Percentiles rank a stretch among this genome's conserved stretches.
Conservation (phyloP, 1,140 invertebrate genomes). For the Orchestia grillus region DNA sequence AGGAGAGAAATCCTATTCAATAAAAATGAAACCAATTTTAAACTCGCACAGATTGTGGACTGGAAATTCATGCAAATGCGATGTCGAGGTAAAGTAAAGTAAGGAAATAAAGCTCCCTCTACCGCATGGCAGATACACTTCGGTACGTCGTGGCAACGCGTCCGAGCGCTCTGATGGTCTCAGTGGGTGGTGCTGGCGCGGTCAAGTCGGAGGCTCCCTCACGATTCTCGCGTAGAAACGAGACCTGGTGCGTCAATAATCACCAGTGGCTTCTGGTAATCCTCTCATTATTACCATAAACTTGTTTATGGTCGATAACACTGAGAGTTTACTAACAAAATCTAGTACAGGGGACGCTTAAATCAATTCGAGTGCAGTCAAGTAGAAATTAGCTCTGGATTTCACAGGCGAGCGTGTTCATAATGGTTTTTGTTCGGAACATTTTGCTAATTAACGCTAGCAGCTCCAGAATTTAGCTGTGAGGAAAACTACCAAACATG, state of each 20-base stretch:
- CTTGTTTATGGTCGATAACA: slow-evolving; percentile 8
- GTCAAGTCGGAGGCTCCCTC: neutral
- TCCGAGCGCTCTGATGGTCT: neutral
- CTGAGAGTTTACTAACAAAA: neutral
- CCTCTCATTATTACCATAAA: slow-evolving; percentile 1
- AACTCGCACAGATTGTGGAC: neutral
- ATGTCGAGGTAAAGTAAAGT: neutral
- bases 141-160: neutral
- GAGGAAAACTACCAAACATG: neutral
- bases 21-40: neutral
- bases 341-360: neutral
- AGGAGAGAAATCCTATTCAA: neutral
- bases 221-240: neutral
- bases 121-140: neutral
- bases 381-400: neutral
- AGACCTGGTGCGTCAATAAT: neutral
- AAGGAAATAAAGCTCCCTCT: neutral
- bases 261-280: neutral
- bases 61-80: neutral
- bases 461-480: neutral
- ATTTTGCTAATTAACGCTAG: neutral
- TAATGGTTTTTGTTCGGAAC: neutral
- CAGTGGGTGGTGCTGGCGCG: neutral
- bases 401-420: neutral
- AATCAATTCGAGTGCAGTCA: neutral